These are phyloP conservation scores for Amblyjoppa proteus DNA, from an alignment of 2,888 invertebrate species.

Conservation along the genomic window DNA sequence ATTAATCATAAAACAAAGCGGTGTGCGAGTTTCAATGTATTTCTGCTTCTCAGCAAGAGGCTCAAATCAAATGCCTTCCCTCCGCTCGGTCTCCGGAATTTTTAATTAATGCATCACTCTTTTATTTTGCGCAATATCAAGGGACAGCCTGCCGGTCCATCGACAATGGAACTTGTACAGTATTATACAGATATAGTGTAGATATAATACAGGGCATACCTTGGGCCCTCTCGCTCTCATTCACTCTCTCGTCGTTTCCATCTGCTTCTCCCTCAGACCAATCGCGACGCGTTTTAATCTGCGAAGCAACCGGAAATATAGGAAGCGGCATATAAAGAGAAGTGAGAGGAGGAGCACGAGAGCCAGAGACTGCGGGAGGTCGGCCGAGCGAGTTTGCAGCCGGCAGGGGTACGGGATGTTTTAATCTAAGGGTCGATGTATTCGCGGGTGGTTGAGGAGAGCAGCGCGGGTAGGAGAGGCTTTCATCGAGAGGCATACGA, in stretches of 20 bases:
- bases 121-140: slow-evolving; percentile 60
- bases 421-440: slow-evolving; percentile 78
- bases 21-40: background rate
- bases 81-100: slow-evolving; percentile 48
- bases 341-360: slow-evolving; percentile 16
- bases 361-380: slow-evolving; percentile 19
- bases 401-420: slow-evolving; percentile 70
- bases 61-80: slow-evolving; percentile 35
- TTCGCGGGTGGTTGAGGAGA: slow-evolving; percentile 70
- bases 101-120: slow-evolving; percentile 59
- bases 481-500: slow-evolving; percentile 64
- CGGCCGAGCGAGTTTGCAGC: slow-evolving; percentile 56
- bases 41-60: background rate
- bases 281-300: slow-evolving; percentile 76
- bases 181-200: slow-evolving; percentile 42
- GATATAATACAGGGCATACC: slow-evolving; percentile 31
- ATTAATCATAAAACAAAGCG: background rate
- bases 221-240: slow-evolving; percentile 33
- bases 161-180: slow-evolving; percentile 48
- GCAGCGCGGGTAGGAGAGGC: slow-evolving; percentile 29
- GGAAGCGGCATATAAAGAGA: slow-evolving; percentile 49
- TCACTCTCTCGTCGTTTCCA: slow-evolving; percentile 45
- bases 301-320: slow-evolving; percentile 62
- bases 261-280: slow-evolving; percentile 58
- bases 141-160: slow-evolving; percentile 39